Conservation (phyloP, 2,797 vertebrate species). For the Rhinatrema bivittatum region DNA sequence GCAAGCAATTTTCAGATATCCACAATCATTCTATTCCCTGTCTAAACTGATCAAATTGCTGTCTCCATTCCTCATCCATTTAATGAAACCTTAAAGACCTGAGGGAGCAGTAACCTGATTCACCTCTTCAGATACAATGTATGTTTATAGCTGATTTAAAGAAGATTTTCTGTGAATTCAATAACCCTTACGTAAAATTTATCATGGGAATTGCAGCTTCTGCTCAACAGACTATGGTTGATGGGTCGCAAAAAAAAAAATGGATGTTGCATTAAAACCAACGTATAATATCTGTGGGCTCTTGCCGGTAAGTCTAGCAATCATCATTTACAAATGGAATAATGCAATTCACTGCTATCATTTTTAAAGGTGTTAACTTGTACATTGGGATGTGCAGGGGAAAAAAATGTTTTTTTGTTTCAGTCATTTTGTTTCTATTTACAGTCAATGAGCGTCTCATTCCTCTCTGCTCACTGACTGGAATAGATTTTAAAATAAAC, state of each 20-base stretch:
- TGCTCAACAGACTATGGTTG: constrained; percentile 1
- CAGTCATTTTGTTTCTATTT: too few relatives aligned
- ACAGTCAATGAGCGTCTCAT: too few relatives aligned
- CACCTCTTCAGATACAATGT: constrained; percentile 3
- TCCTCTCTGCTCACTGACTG: too few relatives aligned
- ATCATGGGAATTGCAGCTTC: neutral
- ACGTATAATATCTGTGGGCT: neutral
- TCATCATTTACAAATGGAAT: constrained; percentile 4
- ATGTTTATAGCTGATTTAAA: constrained; percentile 1
- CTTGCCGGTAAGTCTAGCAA: constrained; percentile 7
- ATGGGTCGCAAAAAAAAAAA: constrained; percentile 9
- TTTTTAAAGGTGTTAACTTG: too few relatives aligned
- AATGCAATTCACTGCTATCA: too few relatives aligned
- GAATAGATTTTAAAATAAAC: too few relatives aligned
- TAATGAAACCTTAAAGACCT: constrained; percentile 4
- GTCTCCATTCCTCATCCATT: constrained; percentile 15
- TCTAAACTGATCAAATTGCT: neutral
- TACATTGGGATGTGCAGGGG: too few relatives aligned
- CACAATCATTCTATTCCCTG: neutral
- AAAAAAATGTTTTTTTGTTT: too few relatives aligned
- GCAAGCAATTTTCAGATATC: neutral
- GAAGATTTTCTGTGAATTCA: neutral
- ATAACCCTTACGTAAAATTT: neutral
- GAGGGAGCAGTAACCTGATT: constrained; percentile 5
- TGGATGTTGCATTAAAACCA: neutral